Evolutionary conservation across 2,888 invertebrate genomes (phyloP), one percentile per base, ranked within the genome.

Genomic region (Spilarctia lutea): DNA sequence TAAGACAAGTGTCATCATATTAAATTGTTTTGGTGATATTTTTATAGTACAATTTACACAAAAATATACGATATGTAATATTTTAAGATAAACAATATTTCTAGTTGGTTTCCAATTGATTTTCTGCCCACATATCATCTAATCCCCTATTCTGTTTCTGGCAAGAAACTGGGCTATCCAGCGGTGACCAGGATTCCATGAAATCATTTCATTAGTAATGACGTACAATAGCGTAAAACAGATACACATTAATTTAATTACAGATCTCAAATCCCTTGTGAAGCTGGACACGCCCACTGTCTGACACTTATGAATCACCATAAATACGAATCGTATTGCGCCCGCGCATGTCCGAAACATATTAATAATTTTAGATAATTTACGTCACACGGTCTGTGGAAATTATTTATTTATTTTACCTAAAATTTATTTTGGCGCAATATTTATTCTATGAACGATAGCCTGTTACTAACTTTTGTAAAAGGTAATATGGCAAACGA

Each of bases 321-420:
- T 68, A 65, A 77, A 76, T 71, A 75, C 63, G 60, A 72, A 81
- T 75, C 72, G 76, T 66, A 63, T 33, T 68, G 68, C 74, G 77
- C 74, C 30, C 35, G 69, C 75, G 68, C 75, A 71, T 48, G 72
- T 75, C 18, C 33, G 45, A 65, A 63, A 63, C 72, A 65, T 74
- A 78, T 83, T 79, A 74, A 81, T 82, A 85, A 80, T 83, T 75
- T 74, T 75, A 78, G 71, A 73, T 81, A 79, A 81, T 85, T 79
- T 83, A 80, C 86, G 88, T 87, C 87, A 82, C 74, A 75, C 67
- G 75, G 56, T 73, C 67, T 11, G 60, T 30, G 24, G 52, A 66
- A 74, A 68, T 74, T 72, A 73, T 52, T 79, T 73, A 78, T 77
- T 76, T 72, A 77, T 77, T 72, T 79, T 69, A 68, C 45, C 65